Percentiles rank a stretch among this genome's conserved stretches.
phyloP scores from a whole-genome alignment of 1,140 invertebrate genomes.

The Drosophila burlai region DNA sequence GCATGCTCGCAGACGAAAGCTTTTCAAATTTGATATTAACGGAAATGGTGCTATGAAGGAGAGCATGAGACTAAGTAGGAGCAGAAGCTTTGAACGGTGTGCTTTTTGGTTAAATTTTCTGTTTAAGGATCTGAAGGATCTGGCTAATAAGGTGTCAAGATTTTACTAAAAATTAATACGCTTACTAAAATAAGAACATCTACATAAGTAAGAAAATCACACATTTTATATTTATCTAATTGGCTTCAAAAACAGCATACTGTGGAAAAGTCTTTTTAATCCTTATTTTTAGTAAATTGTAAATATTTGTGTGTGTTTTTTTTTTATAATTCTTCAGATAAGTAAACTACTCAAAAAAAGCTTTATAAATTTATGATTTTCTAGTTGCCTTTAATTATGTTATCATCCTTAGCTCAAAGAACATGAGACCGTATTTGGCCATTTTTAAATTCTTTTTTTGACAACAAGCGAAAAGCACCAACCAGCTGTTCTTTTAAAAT shows the following conservation, averaged over 20 bases:
- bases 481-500: constrained; percentile 25
- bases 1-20: constrained; percentile 57
- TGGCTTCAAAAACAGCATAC: too few relatives aligned
- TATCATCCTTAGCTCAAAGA: neutral
- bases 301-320: neutral
- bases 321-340: neutral
- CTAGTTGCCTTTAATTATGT: neutral
- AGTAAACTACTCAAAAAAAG: neutral
- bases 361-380: neutral
- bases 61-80: too few relatives aligned
- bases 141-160: neutral
- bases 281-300: neutral
- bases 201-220: neutral
- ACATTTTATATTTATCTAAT: neutral
- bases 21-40: constrained; percentile 13
- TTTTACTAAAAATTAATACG: too few relatives aligned
- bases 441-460: constrained; percentile 28
- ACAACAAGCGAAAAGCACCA: neutral
- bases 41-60: neutral
- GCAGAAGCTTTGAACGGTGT: neutral
- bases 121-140: constrained; percentile 18
- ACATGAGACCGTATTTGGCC: neutral
- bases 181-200: too few relatives aligned
- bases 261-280: too few relatives aligned
- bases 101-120: constrained; percentile 1